Evolutionary conservation across 2,888 invertebrate species (phyloP).

Genomic region (Phaedon cochleariae): DNA sequence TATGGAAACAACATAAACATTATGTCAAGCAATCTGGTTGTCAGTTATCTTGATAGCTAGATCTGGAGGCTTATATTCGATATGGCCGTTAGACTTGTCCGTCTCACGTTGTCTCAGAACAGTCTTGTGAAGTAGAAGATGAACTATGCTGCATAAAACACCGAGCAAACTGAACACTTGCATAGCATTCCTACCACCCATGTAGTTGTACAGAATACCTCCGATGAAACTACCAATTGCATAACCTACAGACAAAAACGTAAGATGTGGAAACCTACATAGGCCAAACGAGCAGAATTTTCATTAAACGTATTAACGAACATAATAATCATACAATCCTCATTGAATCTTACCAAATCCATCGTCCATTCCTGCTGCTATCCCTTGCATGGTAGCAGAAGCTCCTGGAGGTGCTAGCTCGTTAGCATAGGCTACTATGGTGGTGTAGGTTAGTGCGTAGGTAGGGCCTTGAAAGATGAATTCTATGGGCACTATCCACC

Average conservation of each 20-base stretch:
- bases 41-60: slow-evolving; percentile 43
- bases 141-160: slow-evolving; percentile 60
- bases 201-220: slow-evolving; percentile 71
- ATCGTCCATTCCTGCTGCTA: slow-evolving; percentile 89
- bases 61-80: slow-evolving; percentile 47
- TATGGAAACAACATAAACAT: neutral
- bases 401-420: slow-evolving; percentile 69
- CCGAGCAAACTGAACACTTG: slow-evolving; percentile 64
- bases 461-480: slow-evolving; percentile 85
- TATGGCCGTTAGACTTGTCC: slow-evolving; percentile 27
- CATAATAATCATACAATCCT: no score
- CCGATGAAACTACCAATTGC: slow-evolving; percentile 79
- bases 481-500: slow-evolving; percentile 85
- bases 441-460: slow-evolving; percentile 85
- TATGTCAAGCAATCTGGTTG: slow-evolving; percentile 5
- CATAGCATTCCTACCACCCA: slow-evolving; percentile 70
- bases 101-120: slow-evolving; percentile 22
- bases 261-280: neutral
- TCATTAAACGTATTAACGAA: no score
- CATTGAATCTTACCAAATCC: slow-evolving; percentile 69
- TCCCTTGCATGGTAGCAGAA: slow-evolving; percentile 85
- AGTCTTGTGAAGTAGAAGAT: slow-evolving; percentile 60
- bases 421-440: slow-evolving; percentile 75
- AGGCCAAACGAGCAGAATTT: neutral
- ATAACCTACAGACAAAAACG: slow-evolving; percentile 67